Evolutionary conservation across 2,888 invertebrate species (phyloP).

Genomic region (Trachelus tabidus): DNA sequence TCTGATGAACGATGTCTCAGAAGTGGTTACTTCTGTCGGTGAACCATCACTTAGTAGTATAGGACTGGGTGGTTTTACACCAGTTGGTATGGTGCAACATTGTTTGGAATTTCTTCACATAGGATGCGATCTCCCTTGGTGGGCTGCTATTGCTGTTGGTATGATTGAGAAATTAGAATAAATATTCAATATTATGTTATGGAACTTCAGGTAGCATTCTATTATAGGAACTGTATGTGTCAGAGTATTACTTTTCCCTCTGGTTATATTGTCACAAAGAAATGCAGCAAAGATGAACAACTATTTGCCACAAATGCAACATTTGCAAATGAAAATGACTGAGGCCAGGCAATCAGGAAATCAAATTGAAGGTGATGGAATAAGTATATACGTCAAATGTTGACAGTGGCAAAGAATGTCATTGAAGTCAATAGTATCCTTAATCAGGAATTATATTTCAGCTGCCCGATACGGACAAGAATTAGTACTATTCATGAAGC

Average conservation of each 20-base stretch:
- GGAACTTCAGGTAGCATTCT: not conserved
- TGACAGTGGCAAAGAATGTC: slow-evolving; percentile 1
- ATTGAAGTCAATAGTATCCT: slow-evolving; percentile 8
- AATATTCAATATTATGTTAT: not conserved
- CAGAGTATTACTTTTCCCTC: slow-evolving; percentile 82
- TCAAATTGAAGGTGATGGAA: slow-evolving; percentile 73
- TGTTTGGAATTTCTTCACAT: slow-evolving; percentile 87
- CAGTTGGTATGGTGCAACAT: slow-evolving; percentile 84
- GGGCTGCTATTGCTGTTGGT: slow-evolving; percentile 86
- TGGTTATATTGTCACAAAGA: slow-evolving; percentile 85
- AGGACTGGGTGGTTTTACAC: slow-evolving; percentile 86
- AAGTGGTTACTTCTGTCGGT: slow-evolving; percentile 59
- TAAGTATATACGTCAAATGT: not conserved
- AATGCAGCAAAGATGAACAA: slow-evolving; percentile 86
- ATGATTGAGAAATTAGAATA: slow-evolving; percentile 20
- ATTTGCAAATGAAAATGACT: slow-evolving; percentile 84
- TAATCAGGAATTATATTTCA: slow-evolving; percentile 40
- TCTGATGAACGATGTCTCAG: slow-evolving; percentile 28
- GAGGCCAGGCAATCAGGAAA: slow-evolving; percentile 89
- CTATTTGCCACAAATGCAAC: slow-evolving; percentile 86
- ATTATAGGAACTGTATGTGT: slow-evolving; percentile 76
- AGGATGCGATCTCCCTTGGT: slow-evolving; percentile 90
- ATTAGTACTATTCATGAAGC: slow-evolving; percentile 84
- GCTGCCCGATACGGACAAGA: slow-evolving; percentile 82
- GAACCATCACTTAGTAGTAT: slow-evolving; percentile 84